These are phyloP conservation scores for Rhegmatorhina hoffmannsi DNA, from an alignment of 2,113 vertebrate species.

Conservation along the genomic window DNA sequence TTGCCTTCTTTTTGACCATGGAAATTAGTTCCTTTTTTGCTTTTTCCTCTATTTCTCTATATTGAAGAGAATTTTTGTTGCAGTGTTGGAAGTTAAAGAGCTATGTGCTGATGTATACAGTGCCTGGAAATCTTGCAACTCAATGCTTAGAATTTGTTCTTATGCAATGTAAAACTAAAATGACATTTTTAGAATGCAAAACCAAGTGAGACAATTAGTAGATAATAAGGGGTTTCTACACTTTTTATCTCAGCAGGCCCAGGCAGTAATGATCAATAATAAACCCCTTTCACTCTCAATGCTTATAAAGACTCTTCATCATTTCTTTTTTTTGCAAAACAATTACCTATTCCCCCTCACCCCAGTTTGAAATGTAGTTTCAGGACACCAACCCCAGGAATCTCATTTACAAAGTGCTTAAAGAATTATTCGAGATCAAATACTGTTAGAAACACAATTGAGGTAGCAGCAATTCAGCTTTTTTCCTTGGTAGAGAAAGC, in stretches of 20 bases:
- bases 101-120: constrained; percentile 1
- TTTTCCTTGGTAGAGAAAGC: not conserved
- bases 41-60: not conserved
- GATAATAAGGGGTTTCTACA: not conserved
- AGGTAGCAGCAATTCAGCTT: not conserved
- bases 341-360: not conserved
- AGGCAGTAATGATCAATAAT: constrained; percentile 31
- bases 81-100: not conserved
- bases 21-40: not conserved
- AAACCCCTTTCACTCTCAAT: not conserved
- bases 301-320: not conserved
- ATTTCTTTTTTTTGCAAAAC: not conserved
- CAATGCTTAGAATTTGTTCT: constrained; percentile 17
- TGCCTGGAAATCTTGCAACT: not conserved
- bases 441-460: not conserved
- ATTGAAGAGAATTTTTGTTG: not conserved
- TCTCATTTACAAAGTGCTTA: not conserved
- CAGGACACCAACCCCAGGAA: not conserved
- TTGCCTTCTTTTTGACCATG: not conserved
- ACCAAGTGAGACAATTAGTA: constrained; percentile 29
- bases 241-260: not conserved
- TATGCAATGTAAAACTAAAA: not conserved
- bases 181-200: not conserved
- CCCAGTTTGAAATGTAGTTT: not conserved
- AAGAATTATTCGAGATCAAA: constrained; percentile 11